phyloP scores from a whole-genome alignment of 2,113 vertebrate species.

The Proteles cristata region DNA sequence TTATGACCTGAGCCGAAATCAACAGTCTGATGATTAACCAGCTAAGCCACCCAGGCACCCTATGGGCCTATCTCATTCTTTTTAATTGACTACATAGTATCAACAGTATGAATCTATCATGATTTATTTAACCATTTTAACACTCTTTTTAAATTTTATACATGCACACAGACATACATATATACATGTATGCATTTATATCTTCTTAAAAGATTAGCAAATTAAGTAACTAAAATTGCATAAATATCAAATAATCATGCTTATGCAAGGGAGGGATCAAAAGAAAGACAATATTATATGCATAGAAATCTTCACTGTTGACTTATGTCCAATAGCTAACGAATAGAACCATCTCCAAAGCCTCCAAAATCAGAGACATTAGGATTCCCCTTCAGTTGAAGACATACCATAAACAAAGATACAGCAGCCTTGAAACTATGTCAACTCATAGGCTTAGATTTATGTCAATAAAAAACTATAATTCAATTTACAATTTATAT shows the following conservation, averaged over 20 bases:
- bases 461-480: neutral
- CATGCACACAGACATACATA: neutral
- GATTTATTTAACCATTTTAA: neutral
- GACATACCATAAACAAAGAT: neutral
- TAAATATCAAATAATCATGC: neutral
- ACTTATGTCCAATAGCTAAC: neutral
- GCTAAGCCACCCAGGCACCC: too few relatives aligned
- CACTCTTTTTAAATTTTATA: neutral
- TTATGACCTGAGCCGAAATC: too few relatives aligned
- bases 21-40: too few relatives aligned
- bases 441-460: neutral
- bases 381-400: neutral
- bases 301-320: neutral
- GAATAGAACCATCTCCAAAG: neutral
- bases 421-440: neutral
- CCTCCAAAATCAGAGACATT: neutral
- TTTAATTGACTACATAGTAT: neutral
- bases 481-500: conserved; percentile 7
- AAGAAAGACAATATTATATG: neutral
- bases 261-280: neutral
- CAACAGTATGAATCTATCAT: neutral
- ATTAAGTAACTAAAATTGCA: neutral
- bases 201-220: conserved; percentile 38
- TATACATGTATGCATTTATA: neutral
- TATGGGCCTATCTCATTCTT: neutral